Evolutionary conservation across 1,140 invertebrate genomes (phyloP).

Genomic region (Plutomurus gul): DNA sequence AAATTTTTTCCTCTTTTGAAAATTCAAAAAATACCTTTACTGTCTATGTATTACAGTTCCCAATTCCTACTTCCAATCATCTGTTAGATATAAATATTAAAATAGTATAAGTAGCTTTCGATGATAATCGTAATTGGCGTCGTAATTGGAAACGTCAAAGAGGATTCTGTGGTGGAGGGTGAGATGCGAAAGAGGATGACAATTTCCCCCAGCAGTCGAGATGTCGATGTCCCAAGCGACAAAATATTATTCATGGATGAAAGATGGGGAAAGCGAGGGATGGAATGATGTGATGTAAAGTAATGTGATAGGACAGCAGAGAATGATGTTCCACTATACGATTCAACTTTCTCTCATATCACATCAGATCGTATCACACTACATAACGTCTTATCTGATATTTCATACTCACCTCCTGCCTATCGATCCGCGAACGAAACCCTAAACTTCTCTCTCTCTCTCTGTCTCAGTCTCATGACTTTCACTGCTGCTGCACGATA

Average conservation of each 20-base stretch:
- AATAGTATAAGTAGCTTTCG: no score
- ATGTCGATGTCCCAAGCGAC: not conserved
- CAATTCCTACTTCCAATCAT: no score
- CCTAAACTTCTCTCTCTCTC: not conserved
- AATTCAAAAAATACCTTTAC: no score
- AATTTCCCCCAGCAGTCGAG: not conserved
- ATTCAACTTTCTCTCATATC: slow-evolving; percentile 14
- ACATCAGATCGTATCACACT: not conserved
- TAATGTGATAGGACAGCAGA: not conserved
- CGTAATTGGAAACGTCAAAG: slow-evolving; percentile 22
- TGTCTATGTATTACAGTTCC: no score
- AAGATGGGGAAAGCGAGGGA: not conserved
- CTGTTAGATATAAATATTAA: no score
- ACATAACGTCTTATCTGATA: slow-evolving; percentile 3
- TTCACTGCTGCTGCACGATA: not conserved
- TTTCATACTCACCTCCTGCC: not conserved
- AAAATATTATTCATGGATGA: slow-evolving; percentile 8
- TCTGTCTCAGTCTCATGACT: not conserved
- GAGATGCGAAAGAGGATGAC: slow-evolving; percentile 5
- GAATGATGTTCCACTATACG: not conserved
- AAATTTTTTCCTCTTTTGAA: no score
- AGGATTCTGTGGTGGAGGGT: not conserved
- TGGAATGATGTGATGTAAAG: not conserved
- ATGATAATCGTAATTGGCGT: no score
- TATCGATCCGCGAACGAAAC: not conserved